Percentiles rank a stretch among this genome's conserved stretches.
These are phyloP conservation scores for Euura lappo DNA, from an alignment of 1,140 invertebrate species.

Conservation along the genomic window DNA sequence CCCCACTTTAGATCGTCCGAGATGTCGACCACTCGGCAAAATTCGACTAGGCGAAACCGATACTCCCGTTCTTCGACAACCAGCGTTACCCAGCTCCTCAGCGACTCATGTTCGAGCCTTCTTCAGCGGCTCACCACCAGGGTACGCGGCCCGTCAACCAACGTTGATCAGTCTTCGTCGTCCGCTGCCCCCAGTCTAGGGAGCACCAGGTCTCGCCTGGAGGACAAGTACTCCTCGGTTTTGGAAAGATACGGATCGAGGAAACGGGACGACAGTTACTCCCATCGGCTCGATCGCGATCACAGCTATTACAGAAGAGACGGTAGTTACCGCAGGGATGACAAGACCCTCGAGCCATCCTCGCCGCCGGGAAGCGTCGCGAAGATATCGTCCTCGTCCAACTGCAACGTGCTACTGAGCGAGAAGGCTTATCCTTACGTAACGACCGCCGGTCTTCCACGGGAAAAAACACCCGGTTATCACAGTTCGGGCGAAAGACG, in stretches of 20 bases:
- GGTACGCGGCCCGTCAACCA: constrained; percentile 70
- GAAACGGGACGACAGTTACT: constrained; percentile 51
- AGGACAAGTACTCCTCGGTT: constrained; percentile 77
- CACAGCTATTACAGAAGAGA: constrained; percentile 25
- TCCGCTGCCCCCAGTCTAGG: constrained; percentile 44
- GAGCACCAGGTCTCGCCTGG: constrained; percentile 68
- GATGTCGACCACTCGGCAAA: constrained; percentile 25
- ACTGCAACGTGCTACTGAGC: constrained; percentile 63
- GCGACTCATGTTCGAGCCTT: constrained; percentile 82
- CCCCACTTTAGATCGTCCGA: constrained; percentile 25
- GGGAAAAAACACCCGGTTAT: constrained; percentile 45
- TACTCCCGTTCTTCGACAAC: constrained; percentile 78
- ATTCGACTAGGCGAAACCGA: constrained; percentile 53
- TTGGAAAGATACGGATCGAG: constrained; percentile 71
- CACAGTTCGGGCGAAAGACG: constrained; percentile 22
- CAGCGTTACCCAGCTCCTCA: constrained; percentile 83
- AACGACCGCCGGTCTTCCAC: constrained; percentile 29
- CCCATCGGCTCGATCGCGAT: constrained; percentile 27
- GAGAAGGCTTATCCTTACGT: constrained; percentile 74
- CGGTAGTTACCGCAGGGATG: constrained; percentile 42
- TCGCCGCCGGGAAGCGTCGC: constrained; percentile 54
- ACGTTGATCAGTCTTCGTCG: constrained; percentile 39
- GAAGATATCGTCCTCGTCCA: constrained; percentile 62
- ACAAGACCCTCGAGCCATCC: constrained; percentile 71
- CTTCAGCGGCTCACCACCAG: constrained; percentile 76